phyloP scores from a whole-genome alignment of 2,888 invertebrate species.

The Tachina grossa region DNA sequence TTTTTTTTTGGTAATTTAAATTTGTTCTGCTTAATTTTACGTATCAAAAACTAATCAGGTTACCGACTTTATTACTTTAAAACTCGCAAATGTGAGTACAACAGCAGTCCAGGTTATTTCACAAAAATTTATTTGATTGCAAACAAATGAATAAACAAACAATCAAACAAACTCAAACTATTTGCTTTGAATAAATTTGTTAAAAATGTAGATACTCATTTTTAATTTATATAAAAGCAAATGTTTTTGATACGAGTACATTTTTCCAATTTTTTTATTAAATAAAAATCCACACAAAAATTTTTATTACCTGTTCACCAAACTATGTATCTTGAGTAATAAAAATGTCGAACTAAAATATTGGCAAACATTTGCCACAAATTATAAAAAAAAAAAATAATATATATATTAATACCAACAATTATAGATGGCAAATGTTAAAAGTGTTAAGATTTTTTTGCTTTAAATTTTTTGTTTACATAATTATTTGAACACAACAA shows the following conservation, averaged over 20 bases:
- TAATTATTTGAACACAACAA: conserved; percentile 51
- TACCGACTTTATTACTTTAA: conserved; percentile 28
- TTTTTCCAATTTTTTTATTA: not conserved
- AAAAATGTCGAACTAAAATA: conserved; percentile 48
- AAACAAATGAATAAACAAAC: conserved; percentile 17
- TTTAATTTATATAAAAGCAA: conserved; percentile 31
- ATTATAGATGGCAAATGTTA: conserved; percentile 35
- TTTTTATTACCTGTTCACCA: conserved; percentile 43
- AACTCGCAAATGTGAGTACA: conserved; percentile 10
- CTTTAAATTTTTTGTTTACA: conserved; percentile 41
- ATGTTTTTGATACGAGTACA: not conserved
- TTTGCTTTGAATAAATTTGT: conserved; percentile 50
- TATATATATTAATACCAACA: not conserved
- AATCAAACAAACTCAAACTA: not conserved
- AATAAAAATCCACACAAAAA: conserved; percentile 27
- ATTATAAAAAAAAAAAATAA: conserved; percentile 27
- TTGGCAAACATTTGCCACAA: conserved; percentile 45
- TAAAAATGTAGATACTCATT: conserved; percentile 14
- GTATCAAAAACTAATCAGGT: conserved; percentile 61
- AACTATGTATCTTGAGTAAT: conserved; percentile 57
- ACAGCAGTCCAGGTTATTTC: conserved; percentile 38
- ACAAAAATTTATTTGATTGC: conserved; percentile 24
- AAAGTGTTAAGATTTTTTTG: conserved; percentile 20
- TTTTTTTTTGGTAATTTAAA: conserved; percentile 19
- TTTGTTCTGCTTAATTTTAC: conserved; percentile 61